These are phyloP conservation scores for Crotalus helleri DNA, from an alignment of 2,113 vertebrate genomes.

Conservation along the genomic window DNA sequence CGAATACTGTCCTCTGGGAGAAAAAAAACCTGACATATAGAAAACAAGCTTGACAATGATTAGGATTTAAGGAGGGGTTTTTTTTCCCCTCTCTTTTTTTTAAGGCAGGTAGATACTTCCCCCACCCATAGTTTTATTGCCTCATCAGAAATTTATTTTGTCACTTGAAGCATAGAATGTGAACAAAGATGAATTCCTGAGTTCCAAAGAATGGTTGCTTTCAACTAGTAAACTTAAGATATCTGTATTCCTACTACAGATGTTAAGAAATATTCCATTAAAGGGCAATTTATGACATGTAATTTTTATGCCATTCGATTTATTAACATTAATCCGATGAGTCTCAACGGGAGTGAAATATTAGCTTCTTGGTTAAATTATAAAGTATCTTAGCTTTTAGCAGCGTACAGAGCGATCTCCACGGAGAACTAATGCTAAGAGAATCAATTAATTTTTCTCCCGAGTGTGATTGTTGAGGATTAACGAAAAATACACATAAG, in stretches of 20 bases:
- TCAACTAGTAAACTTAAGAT: neutral
- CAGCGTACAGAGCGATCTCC: neutral
- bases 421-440: neutral
- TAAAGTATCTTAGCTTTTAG: neutral
- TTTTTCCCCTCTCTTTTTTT: no score
- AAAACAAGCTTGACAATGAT: neutral
- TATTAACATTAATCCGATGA: fast-evolving
- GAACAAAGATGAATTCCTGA: neutral
- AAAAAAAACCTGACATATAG: neutral
- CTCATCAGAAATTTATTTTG: neutral
- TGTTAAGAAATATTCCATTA: neutral
- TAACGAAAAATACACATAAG: conserved; percentile 13
- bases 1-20: neutral
- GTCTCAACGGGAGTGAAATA: fast-evolving
- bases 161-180: neutral
- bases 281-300: neutral
- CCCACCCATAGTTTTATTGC: neutral
- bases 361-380: neutral
- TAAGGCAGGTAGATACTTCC: neutral
- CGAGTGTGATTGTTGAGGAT: neutral
- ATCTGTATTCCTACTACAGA: neutral
- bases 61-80: neutral
- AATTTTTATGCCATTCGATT: neutral
- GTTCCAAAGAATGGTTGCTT: neutral
- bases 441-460: no score